Evolutionary conservation across 2,113 vertebrate species (phyloP).

Genomic region (Anser brachyrhynchus): DNA sequence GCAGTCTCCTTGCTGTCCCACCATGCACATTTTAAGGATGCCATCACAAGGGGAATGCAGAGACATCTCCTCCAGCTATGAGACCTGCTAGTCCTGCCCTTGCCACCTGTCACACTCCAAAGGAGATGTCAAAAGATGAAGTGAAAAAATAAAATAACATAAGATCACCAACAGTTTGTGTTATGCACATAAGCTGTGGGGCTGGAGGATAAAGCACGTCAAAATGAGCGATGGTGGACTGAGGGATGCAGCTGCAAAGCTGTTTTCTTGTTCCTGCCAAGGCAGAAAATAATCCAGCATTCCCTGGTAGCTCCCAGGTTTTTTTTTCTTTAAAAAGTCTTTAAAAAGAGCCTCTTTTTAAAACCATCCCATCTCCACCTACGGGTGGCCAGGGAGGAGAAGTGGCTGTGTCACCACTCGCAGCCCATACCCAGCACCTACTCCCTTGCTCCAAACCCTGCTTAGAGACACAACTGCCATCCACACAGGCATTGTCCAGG

Average conservation of each 20-base stretch:
- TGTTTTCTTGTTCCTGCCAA: neutral
- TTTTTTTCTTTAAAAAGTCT: too few species aligned
- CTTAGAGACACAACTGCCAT: neutral
- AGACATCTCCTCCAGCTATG: neutral
- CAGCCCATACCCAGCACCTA: neutral
- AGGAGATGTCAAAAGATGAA: neutral
- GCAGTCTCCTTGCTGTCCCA: neutral
- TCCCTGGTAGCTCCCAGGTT: neutral
- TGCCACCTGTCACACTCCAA: neutral
- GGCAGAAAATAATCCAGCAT: neutral
- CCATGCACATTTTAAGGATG: neutral
- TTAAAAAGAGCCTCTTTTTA: neutral
- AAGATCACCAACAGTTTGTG: neutral
- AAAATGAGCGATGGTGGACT: neutral
- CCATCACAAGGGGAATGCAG: neutral
- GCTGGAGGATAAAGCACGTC: neutral
- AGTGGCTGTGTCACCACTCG: neutral
- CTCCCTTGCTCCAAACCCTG: neutral
- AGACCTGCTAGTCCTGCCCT: neutral
- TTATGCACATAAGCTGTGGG: neutral
- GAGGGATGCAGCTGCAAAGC: neutral
- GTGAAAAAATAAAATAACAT: neutral
- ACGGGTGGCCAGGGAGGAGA: fast-evolving
- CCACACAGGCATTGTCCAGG: neutral
- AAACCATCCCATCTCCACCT: neutral